Evolutionary conservation across 2,113 vertebrate genomes (phyloP).

Genomic region (Myrmecophaga tridactyla): DNA sequence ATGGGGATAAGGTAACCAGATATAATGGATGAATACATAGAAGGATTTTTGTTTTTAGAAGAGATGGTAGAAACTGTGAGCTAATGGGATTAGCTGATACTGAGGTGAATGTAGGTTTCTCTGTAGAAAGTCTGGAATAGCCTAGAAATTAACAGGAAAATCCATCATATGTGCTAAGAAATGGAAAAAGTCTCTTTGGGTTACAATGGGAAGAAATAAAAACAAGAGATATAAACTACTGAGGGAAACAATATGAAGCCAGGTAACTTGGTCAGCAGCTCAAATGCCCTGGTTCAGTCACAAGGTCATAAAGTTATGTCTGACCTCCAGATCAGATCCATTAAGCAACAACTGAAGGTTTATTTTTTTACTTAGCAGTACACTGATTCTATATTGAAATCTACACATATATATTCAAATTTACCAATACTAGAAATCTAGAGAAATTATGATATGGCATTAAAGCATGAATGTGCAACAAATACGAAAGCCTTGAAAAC

Average conservation of each 20-base stretch:
- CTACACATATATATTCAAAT: background rate
- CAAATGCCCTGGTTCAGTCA: background rate
- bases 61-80: background rate
- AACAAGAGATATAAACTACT: background rate
- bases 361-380: background rate
- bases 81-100: background rate
- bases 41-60: background rate
- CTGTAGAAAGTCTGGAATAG: background rate
- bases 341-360: background rate
- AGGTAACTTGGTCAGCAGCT: background rate
- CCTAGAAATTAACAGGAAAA: background rate
- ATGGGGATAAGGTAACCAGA: background rate
- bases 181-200: background rate
- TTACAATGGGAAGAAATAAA: background rate
- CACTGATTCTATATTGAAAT: fast-evolving
- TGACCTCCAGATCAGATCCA: background rate
- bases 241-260: background rate
- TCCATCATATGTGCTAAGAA: background rate
- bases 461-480: background rate
- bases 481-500: background rate
- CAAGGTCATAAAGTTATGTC: background rate
- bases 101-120: background rate
- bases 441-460: background rate
- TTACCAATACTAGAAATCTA: background rate
- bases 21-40: background rate